Base-by-base conservation (phyloP, 1,140 invertebrate species). In the Mactra quadrangularis region DNA sequence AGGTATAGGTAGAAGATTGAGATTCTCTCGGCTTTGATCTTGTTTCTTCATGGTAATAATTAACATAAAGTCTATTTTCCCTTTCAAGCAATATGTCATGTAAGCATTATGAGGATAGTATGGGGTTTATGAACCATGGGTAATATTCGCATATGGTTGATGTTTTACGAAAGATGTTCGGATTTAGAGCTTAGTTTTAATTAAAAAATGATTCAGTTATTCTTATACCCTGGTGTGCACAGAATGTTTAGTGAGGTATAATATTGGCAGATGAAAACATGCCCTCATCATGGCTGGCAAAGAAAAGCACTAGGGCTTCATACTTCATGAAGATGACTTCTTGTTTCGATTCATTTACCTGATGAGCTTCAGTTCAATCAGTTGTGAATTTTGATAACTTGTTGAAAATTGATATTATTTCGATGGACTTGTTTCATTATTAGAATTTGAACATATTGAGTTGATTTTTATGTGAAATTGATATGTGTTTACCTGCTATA, bases 171-270 rank as follows among this genome's bases (percentile, higher is more conserved):
- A 62, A 71, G 60, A 81, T 57, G 66, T 27, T 71, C 77, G 71
- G 77, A 70, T 81, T 81, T 81, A 70, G 77, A 57, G 77, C 77
- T 81, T 81, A 81, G 60, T 81, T 81, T 78, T 81, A 81, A 81
- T 81, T 81, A 81, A 81, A 81, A 81, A 41, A 29, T 70, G 53
- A 81, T 66, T 81, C 77, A 71, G 77, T 81, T 81, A 47, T 81
- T 70, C 33, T 52, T 35, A 19, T 41, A 70, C 55, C 77, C 77
- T 45, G 77, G 38, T 25, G 77, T 27, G 77, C 68, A 31, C 22
- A 71, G 77, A 81, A 81, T 81, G 77, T 52, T n/a, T 70, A 59
- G n/a, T 31, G 55, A 71, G 53, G 64, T 38, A 81, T 81, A 71
- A 81, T 33, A 27, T 45, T 41, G n/a, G 45, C 47, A 81, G 60